phyloP scores from a whole-genome alignment of 2,797 vertebrate genomes.

The Cossypha caffra region DNA sequence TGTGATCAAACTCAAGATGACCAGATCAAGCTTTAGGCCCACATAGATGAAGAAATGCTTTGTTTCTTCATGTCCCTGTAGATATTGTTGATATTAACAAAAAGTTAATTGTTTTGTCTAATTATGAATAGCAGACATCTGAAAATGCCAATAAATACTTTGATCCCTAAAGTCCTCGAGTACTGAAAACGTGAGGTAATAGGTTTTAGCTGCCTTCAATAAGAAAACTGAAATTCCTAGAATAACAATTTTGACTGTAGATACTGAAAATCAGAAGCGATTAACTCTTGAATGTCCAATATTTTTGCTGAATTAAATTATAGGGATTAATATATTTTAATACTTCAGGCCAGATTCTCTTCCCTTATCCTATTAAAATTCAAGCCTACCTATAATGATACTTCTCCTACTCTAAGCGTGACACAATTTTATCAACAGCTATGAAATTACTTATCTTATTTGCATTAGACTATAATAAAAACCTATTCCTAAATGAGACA shows the following conservation, averaged over 20 bases:
- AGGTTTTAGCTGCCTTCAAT: neutral
- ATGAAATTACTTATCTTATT: neutral
- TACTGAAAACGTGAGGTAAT: neutral
- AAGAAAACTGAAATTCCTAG: neutral
- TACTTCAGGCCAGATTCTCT: neutral
- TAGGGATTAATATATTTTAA: neutral
- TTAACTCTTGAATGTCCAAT: neutral
- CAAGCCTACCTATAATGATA: neutral
- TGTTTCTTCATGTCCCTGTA: neutral
- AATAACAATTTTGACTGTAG: neutral
- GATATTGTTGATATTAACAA: neutral
- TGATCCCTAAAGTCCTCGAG: neutral
- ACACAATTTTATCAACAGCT: neutral
- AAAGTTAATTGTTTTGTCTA: neutral
- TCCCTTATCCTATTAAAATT: neutral
- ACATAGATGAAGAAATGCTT: neutral
- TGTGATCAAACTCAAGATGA: neutral
- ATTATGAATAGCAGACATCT: neutral
- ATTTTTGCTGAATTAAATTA: neutral
- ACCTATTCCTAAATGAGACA: neutral
- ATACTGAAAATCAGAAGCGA: neutral
- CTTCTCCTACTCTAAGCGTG: neutral
- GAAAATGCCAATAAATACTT: neutral
- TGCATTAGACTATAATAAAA: neutral
- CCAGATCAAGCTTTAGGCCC: neutral